A percentile compares a stretch with the other conserved stretches of the same genome.
phyloP scores from a whole-genome alignment of 1,140 invertebrate genomes.

The Papilio dardanus region DNA sequence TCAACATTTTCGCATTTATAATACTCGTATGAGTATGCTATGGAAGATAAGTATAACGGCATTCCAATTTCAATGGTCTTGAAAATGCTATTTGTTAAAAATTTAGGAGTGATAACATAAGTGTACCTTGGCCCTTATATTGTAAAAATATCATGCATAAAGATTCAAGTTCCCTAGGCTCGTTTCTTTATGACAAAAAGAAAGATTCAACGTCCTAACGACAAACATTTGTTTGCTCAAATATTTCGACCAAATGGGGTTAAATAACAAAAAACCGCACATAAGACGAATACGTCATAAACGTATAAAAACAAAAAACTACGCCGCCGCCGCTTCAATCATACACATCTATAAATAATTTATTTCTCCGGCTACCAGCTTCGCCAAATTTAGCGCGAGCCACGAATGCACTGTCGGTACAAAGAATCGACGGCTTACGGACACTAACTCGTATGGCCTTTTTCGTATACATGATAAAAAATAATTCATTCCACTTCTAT shows the following conservation, averaged over 20 bases:
- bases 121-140: not conserved
- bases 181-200: not conserved
- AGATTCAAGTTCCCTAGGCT: not conserved
- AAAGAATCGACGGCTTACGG: conserved; percentile 28
- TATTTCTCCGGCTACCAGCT: conserved; percentile 30
- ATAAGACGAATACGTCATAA: conserved; percentile 9
- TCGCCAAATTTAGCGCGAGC: conserved; percentile 32
- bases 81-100: too few species aligned
- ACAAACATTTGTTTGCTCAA: not conserved
- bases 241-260: not conserved
- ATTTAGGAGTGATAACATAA: too few species aligned
- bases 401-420: conserved; percentile 6
- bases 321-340: conserved; percentile 9
- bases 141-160: not conserved
- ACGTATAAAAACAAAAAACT: not conserved
- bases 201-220: not conserved
- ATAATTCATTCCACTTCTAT: conserved; percentile 27
- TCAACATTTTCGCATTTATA: too few species aligned
- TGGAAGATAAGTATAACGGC: not conserved
- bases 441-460: conserved; percentile 31
- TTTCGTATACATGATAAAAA: conserved; percentile 12
- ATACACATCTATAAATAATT: conserved; percentile 34
- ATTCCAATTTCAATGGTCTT: not conserved
- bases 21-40: too few species aligned
- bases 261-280: not conserved